These are phyloP conservation scores for Pitta sordida DNA, from an alignment of 2,113 vertebrate species.

Conservation along the genomic window DNA sequence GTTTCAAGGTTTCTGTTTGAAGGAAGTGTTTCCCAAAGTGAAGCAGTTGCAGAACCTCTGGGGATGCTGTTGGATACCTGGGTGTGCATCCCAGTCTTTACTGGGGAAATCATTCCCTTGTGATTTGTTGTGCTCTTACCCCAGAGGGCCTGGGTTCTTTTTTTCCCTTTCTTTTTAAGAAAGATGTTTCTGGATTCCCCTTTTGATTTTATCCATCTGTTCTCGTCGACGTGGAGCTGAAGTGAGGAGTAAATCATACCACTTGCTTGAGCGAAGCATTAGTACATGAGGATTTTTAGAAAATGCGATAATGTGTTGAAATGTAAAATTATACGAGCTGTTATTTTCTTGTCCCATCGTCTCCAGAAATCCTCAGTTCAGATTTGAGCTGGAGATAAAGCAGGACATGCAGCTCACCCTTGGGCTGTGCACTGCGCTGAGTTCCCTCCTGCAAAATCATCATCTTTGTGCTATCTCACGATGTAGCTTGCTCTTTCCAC, in stretches of 20 bases:
- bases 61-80: background rate
- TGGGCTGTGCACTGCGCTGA: background rate
- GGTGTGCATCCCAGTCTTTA: background rate
- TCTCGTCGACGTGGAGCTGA: background rate
- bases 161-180: background rate
- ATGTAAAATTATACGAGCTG: background rate
- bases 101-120: background rate
- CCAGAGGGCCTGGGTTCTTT: background rate
- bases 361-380: background rate
- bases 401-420: background rate
- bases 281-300: background rate
- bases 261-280: background rate
- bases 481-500: background rate
- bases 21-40: background rate
- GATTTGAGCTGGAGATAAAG: background rate
- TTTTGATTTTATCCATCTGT: conserved; percentile 43
- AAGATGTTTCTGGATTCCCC: background rate
- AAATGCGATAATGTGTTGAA: background rate
- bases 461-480: background rate
- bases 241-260: background rate
- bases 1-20: background rate
- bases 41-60: background rate
- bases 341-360: background rate
- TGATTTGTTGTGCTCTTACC: background rate
- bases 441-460: background rate